Evolutionary conservation across 2,888 invertebrate genomes (phyloP), one percentile per base, ranked within the genome.

Genomic region (Lymantria dispar): DNA sequence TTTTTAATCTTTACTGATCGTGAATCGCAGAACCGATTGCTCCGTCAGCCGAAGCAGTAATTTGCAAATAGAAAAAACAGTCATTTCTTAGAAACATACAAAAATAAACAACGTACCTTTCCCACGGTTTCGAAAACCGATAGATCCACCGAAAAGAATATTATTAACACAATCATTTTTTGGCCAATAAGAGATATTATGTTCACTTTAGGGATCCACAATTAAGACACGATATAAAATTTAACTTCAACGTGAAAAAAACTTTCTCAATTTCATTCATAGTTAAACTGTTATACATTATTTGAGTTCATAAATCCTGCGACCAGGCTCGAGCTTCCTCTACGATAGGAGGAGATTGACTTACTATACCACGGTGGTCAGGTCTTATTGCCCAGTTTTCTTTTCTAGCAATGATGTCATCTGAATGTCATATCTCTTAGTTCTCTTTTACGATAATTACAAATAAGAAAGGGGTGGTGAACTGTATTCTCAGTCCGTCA

Each of bases 11-110:
- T 64, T 60, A 50, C 13, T 58, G 60, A 68, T 78, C 72, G 74
- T 78, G 76, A 82, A 72, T 76, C 74, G 80, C 80, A 80, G 73
- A 80, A 80, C 78, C 59, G 78, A 83, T 83, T 79, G 81, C 74
- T 74, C 73, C 65, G 70, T 72, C 80, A 74, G 72, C 75, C 78
- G 75, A 62, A 72, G 72, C 76, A 49, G 69, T 67, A 64, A 75
- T 78, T 80, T 77, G 78, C 78, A 76, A 79, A 81, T 76, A 78
- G 63, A 67, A 62, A 33, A 81, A 80, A 78, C 66, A 62, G 68
- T 63, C 68, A 74, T 67, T 70, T 65, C 68, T 74, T 67, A 67
- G 66, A 74, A 75, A 73, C 65, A 63, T 51, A 65, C 62, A 67
- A 63, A 77, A 78, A 78, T 76, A 72, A 70, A 76, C 70, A 68